These are phyloP conservation scores for Rhincodon typus DNA, from an alignment of 2,797 vertebrate species.

Conservation along the genomic window DNA sequence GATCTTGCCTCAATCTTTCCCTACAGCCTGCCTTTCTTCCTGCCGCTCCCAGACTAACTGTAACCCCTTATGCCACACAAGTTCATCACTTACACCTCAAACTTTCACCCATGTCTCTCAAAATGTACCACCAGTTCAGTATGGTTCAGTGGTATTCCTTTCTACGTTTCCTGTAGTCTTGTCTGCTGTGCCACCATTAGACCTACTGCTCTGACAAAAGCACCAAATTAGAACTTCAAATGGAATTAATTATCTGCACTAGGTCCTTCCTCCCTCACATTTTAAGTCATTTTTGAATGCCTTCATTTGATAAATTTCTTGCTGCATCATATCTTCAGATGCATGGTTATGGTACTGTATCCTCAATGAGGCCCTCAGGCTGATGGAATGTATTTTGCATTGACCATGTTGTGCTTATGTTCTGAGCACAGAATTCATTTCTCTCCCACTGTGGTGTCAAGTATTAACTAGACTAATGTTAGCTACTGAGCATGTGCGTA, in stretches of 20 bases:
- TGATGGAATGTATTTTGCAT: background rate
- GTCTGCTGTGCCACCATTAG: background rate
- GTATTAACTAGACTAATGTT: too few species aligned
- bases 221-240: background rate
- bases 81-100: background rate
- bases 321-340: background rate
- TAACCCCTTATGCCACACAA: background rate
- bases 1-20: background rate
- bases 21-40: background rate
- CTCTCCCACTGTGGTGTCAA: too few species aligned
- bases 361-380: background rate
- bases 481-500: too few species aligned
- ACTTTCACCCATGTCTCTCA: background rate
- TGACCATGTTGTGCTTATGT: background rate
- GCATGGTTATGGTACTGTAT: background rate
- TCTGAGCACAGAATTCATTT: background rate
- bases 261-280: background rate
- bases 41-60: background rate
- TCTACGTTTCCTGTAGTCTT: background rate
- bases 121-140: background rate
- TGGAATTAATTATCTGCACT: background rate
- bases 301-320: background rate
- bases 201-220: background rate
- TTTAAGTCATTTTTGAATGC: background rate
- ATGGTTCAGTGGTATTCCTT: too few species aligned